A percentile compares a stretch with the other conserved stretches of the same genome.
Evolutionary conservation across 2,888 invertebrate genomes (phyloP).

Genomic region (Sarcophaga caerulescens): DNA sequence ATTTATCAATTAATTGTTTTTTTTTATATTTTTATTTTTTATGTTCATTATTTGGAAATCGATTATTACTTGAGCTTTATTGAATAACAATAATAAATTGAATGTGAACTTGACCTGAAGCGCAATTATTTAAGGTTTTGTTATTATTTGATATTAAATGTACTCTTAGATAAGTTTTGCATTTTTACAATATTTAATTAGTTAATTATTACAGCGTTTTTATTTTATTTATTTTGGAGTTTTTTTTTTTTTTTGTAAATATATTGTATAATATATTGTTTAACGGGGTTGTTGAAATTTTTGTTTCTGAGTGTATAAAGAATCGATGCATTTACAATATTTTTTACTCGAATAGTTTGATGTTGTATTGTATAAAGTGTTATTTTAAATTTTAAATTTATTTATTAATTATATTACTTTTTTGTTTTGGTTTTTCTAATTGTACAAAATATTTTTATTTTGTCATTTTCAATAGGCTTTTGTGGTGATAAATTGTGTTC

Average conservation of each 20-base stretch:
- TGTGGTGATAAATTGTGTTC: conserved; percentile 62
- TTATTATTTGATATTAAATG: too few relatives aligned
- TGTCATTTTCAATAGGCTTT: conserved; percentile 56
- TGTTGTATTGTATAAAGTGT: conserved; percentile 61
- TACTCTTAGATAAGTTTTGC: conserved; percentile 2
- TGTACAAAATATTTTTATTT: conserved; percentile 10
- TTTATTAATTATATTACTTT: conserved; percentile 37
- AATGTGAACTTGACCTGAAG: conserved; percentile 46
- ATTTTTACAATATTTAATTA: conserved; percentile 27
- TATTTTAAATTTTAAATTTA: conserved; percentile 24
- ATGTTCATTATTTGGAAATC: too few relatives aligned
- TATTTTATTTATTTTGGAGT: too few relatives aligned
- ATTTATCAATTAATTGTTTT: too few relatives aligned
- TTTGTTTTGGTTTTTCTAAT: conserved; percentile 27
- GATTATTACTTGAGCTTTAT: too few relatives aligned
- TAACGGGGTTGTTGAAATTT: conserved; percentile 17
- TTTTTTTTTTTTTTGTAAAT: too few relatives aligned
- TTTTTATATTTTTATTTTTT: too few relatives aligned
- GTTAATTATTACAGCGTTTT: too few relatives aligned
- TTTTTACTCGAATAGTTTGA: conserved; percentile 28
- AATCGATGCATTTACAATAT: conserved; percentile 60
- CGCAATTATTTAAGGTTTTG: neutral
- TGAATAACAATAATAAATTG: too few relatives aligned
- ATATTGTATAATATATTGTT: conserved; percentile 11
- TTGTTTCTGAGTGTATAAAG: conserved; percentile 54